These are phyloP conservation scores for Suricata suricatta DNA, from an alignment of 2,113 vertebrate species.

Conservation along the genomic window DNA sequence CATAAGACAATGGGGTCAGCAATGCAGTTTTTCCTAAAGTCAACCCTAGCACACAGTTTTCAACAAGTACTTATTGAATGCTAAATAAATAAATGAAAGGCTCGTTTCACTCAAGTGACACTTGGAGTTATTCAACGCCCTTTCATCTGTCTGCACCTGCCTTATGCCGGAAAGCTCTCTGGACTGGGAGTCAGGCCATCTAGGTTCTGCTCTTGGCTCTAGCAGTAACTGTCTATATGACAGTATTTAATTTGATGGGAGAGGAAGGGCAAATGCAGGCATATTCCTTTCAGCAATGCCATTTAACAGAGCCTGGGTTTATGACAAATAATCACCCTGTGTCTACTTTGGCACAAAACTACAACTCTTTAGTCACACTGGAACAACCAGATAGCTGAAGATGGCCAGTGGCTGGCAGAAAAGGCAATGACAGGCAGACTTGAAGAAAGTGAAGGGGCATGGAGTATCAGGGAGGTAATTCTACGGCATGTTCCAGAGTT, in stretches of 20 bases:
- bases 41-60: not conserved
- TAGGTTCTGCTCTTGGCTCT: conserved; percentile 21
- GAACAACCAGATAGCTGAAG: conserved; percentile 22
- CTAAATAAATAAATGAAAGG: conserved; percentile 26
- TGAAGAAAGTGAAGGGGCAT: conserved; percentile 20
- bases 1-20: not conserved
- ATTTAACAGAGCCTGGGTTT: conserved; percentile 8
- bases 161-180: not conserved
- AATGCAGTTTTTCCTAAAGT: conserved; percentile 20
- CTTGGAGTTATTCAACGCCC: conserved; percentile 6
- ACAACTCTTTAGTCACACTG: not conserved
- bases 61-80: conserved; percentile 21
- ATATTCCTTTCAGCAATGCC: not conserved
- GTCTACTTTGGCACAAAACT: conserved; percentile 39
- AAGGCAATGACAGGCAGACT: not conserved
- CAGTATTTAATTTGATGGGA: not conserved
- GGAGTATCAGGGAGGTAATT: not conserved
- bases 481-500: not conserved
- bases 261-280: not conserved
- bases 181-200: not conserved
- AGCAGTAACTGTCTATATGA: conserved; percentile 6
- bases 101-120: conserved; percentile 39
- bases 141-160: conserved; percentile 12
- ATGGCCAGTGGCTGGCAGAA: not conserved
- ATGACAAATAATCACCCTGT: conserved; percentile 15